Percentiles rank a stretch among this genome's conserved stretches.
Conservation (phyloP, 2,888 invertebrate genomes). For the Thelaira solivaga region DNA sequence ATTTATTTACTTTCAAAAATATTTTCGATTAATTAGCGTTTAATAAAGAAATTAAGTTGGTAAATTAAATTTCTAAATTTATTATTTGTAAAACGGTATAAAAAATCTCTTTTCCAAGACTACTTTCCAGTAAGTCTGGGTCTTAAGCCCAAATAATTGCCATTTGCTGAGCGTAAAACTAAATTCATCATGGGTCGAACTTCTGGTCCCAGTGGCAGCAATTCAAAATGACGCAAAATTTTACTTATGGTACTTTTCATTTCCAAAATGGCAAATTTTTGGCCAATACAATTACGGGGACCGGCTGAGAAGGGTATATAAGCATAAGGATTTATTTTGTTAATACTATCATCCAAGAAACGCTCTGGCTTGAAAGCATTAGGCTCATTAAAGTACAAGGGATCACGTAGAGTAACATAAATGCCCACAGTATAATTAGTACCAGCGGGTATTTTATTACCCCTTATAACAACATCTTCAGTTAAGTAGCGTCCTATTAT, state of each 20-base stretch:
- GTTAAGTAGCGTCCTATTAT: slow-evolving; percentile 79
- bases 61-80: not conserved
- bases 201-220: slow-evolving; percentile 70
- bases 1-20: too few species aligned
- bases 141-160: slow-evolving; percentile 70
- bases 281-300: slow-evolving; percentile 75
- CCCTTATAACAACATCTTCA: slow-evolving; percentile 79
- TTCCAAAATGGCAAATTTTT: slow-evolving; percentile 74
- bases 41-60: too few species aligned
- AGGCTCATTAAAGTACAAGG: slow-evolving; percentile 71
- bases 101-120: slow-evolving; percentile 44
- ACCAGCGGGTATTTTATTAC: slow-evolving; percentile 70
- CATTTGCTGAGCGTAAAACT: slow-evolving; percentile 70
- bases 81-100: not conserved
- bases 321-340: slow-evolving; percentile 75
- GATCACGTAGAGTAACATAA: slow-evolving; percentile 70
- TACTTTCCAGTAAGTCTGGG: too few species aligned
- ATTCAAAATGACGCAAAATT: slow-evolving; percentile 70
- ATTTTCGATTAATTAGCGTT: too few species aligned
- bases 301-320: slow-evolving; percentile 75
- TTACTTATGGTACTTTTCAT: slow-evolving; percentile 73
- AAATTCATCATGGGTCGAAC: slow-evolving; percentile 69
- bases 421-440: slow-evolving; percentile 69
- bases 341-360: slow-evolving; percentile 77
- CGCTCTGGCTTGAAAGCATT: slow-evolving; percentile 73